These are phyloP conservation scores for Meloe dianella DNA, from an alignment of 2,888 invertebrate genomes.

Conservation along the genomic window DNA sequence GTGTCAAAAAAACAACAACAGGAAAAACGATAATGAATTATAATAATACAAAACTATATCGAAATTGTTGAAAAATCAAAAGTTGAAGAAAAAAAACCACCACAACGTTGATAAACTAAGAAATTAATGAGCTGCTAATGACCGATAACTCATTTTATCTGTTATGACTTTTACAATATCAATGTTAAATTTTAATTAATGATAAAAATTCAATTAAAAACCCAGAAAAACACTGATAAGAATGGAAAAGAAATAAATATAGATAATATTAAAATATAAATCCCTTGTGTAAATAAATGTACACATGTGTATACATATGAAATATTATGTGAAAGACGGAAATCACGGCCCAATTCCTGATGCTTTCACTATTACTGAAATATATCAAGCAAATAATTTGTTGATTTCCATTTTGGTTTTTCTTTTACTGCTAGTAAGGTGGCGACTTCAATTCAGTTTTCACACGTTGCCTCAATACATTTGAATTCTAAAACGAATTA, in stretches of 20 bases:
- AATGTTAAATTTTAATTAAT: background rate
- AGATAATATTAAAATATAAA: background rate
- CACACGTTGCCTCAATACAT: too few species aligned
- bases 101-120: background rate
- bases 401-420: background rate
- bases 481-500: too few species aligned
- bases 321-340: background rate
- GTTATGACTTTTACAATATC: background rate
- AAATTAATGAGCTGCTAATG: background rate
- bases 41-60: too few species aligned
- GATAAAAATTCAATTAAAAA: background rate
- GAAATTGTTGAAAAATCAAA: too few species aligned
- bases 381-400: background rate
- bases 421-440: background rate
- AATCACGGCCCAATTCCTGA: background rate
- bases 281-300: background rate
- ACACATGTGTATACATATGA: too few species aligned
- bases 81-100: background rate
- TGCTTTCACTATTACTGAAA: slow-evolving; percentile 1
- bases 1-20: background rate
- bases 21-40: background rate
- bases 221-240: background rate
- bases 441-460: too few species aligned
- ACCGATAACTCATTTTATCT: background rate
- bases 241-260: background rate